Percentiles rank a stretch among this genome's conserved stretches.
These are phyloP conservation scores for Poecilobothrus nobilitatus DNA, from an alignment of 2,888 invertebrate species.

Conservation along the genomic window DNA sequence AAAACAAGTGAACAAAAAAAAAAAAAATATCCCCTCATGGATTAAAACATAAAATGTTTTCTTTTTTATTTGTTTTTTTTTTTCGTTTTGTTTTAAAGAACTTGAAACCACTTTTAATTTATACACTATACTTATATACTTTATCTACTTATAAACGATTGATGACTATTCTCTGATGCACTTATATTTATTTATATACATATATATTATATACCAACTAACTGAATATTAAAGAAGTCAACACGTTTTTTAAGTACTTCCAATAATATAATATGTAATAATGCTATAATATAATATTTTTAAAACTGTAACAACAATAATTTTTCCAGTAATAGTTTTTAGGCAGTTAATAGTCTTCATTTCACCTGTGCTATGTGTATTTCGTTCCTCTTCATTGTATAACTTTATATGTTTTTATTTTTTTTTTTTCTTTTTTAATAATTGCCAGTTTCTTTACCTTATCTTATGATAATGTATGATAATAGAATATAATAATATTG, in stretches of 20 bases:
- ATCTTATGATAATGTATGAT: neutral
- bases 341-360: constrained; percentile 1
- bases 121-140: neutral
- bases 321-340: neutral
- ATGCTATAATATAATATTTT: neutral
- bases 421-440: no score
- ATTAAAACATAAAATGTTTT: no score
- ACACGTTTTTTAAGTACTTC: neutral
- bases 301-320: neutral
- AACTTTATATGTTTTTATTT: no score
- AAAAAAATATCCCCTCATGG: no score
- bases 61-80: no score
- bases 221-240: neutral
- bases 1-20: no score
- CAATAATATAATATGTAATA: neutral
- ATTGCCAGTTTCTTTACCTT: no score
- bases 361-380: neutral
- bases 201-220: neutral
- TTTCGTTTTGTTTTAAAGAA: neutral
- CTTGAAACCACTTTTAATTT: neutral
- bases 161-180: neutral
- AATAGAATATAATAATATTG: neutral
- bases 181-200: no score
- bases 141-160: neutral
- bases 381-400: no score